Evolutionary conservation across 2,888 invertebrate species (phyloP), one percentile per base, ranked within the genome.

Genomic region (Euclidia mi): DNA sequence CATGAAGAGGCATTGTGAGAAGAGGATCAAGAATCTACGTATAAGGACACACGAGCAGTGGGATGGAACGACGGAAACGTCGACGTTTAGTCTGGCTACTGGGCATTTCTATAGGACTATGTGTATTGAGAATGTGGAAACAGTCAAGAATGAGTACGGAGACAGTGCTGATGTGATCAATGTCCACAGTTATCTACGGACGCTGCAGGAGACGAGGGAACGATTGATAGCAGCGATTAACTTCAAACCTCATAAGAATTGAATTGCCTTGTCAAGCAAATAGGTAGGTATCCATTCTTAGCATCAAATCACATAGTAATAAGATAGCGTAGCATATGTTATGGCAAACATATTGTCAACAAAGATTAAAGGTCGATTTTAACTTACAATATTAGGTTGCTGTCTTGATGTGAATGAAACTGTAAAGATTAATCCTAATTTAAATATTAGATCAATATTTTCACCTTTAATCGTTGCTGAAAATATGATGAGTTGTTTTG

Each of bases 41-140:
- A 84, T 94, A 4, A 78, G 87, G 25, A 83, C 79, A 0, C 82
- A 89, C 20, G 92, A 93, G 47, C 71, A 87, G 25, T 94, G 92
- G 90, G 87, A 90, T 29, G 94, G 92, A 0, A 90, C 89, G 0
- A 72, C 82, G 0, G 90, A 90, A 31, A 84, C 85, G 0, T 85
- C 86, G 0, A 84, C 73, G 2, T 88, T 81, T 43, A 87, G 89
- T 0, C 57, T 88, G 0, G 85, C 89, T 50, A 85, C 82, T 0
- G 94, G 91, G 0, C 90, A 91, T 53, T 88, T 91, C 35, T 92
- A 91, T 32, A 83, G 91, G 42, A 89, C 90, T 0, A 85, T 89
- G 87, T 89, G 89, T 50, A 84, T 90, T 2, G 91, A 94, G 51
- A 64, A 63, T 0, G 74, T 85, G 1, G 89, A 91, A 31, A 91